phyloP scores from a whole-genome alignment of 2,113 vertebrate species.

The Desmodus rotundus region DNA sequence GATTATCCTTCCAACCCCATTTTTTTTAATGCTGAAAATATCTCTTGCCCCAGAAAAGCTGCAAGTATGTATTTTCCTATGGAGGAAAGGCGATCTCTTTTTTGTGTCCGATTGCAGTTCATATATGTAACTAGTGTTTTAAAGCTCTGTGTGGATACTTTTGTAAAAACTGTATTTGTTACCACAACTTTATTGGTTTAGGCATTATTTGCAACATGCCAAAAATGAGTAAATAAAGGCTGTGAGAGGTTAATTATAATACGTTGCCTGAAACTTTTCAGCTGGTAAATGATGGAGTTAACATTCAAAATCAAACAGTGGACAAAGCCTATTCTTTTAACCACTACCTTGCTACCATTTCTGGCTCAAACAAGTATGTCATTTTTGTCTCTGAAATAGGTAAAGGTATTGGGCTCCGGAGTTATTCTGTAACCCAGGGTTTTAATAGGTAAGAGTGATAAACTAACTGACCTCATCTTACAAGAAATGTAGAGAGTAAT shows the following conservation, averaged over 20 bases:
- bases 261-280: not conserved
- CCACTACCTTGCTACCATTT: not conserved
- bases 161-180: not conserved
- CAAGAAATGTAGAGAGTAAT: not conserved
- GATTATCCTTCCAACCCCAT: not conserved
- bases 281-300: not conserved
- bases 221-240: not conserved
- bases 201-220: not conserved
- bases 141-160: not conserved
- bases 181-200: not conserved
- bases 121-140: not conserved
- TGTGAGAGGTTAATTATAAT: not conserved
- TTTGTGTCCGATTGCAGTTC: not conserved
- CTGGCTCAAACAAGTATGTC: not conserved
- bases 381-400: constrained; percentile 4
- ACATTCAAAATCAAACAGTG: constrained; percentile 2
- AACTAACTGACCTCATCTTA: not conserved
- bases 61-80: not conserved
- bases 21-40: not conserved
- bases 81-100: not conserved
- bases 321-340: not conserved
- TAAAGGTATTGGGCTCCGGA: not conserved
- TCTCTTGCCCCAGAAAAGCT: not conserved
- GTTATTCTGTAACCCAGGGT: not conserved
- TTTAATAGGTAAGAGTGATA: not conserved